These are phyloP conservation scores for Panthera leo DNA, from an alignment of 2,113 vertebrate genomes.

Conservation along the genomic window DNA sequence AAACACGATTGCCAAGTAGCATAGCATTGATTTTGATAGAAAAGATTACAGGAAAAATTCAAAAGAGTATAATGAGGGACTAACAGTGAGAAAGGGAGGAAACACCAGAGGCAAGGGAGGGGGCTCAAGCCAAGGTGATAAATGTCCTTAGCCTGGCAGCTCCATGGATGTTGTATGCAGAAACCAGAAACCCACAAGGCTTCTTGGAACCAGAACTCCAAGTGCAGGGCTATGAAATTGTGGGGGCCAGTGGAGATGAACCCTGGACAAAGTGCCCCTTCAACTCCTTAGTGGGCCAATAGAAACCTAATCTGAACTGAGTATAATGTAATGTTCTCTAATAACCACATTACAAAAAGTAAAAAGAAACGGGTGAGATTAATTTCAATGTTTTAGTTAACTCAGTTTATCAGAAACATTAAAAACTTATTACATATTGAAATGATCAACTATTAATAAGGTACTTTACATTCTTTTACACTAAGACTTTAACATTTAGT, in stretches of 20 bases:
- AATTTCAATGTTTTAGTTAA: constrained; percentile 19
- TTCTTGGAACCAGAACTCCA: background rate
- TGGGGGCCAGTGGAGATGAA: too few relatives aligned
- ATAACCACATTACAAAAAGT: background rate
- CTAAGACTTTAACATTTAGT: background rate
- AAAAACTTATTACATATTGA: background rate
- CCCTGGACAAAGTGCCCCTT: background rate
- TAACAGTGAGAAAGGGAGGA: background rate
- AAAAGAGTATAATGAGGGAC: background rate
- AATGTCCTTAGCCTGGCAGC: background rate
- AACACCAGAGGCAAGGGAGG: background rate
- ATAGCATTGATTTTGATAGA: background rate
- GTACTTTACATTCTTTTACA: background rate
- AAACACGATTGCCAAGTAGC: background rate
- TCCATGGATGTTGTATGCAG: background rate
- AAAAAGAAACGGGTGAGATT: background rate
- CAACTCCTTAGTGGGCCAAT: background rate
- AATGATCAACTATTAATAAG: background rate
- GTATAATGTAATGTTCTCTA: background rate
- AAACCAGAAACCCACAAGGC: background rate
- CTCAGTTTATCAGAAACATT: background rate
- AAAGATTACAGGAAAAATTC: background rate
- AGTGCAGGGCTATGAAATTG: background rate
- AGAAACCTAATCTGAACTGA: background rate
- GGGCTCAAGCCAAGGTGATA: background rate